Evolutionary conservation across 2,888 invertebrate species (phyloP).

Genomic region (Microctonus hyperodae): DNA sequence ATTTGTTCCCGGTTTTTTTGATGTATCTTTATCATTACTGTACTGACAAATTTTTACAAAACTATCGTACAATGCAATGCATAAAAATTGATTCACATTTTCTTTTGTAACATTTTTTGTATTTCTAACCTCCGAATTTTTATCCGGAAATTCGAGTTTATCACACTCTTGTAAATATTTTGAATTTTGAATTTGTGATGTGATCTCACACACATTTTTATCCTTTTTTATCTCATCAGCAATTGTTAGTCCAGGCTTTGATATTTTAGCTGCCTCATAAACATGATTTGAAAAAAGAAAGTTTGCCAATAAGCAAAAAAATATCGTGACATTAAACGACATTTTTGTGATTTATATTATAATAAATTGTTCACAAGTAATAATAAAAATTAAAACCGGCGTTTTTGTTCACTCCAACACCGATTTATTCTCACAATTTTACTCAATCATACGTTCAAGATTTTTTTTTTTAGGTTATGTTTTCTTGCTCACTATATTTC

Average conservation of each 20-base stretch:
- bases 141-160: neutral
- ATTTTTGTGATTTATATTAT: neutral
- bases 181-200: constrained; percentile 23
- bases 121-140: neutral
- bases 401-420: too few species aligned
- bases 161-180: constrained; percentile 26
- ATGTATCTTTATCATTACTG: neutral
- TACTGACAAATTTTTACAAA: constrained; percentile 36
- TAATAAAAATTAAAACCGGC: too few species aligned
- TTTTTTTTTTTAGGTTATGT: too few species aligned
- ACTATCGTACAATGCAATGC: constrained; percentile 43
- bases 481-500: too few species aligned
- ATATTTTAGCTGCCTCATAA: neutral
- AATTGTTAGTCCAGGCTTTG: too few species aligned
- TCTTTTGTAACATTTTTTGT: too few species aligned
- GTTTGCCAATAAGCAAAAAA: neutral
- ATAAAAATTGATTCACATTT: constrained; percentile 36
- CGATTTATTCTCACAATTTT: too few species aligned
- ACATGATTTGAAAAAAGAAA: neutral
- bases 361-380: too few species aligned
- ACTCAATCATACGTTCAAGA: too few species aligned
- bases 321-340: neutral
- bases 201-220: constrained; percentile 1
- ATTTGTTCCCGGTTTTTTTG: neutral
- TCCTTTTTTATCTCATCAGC: constrained; percentile 23